Evolutionary conservation across 1,140 invertebrate species (phyloP), one percentile per base, ranked within the genome.

Genomic region (Acromyrmex charruanus): DNA sequence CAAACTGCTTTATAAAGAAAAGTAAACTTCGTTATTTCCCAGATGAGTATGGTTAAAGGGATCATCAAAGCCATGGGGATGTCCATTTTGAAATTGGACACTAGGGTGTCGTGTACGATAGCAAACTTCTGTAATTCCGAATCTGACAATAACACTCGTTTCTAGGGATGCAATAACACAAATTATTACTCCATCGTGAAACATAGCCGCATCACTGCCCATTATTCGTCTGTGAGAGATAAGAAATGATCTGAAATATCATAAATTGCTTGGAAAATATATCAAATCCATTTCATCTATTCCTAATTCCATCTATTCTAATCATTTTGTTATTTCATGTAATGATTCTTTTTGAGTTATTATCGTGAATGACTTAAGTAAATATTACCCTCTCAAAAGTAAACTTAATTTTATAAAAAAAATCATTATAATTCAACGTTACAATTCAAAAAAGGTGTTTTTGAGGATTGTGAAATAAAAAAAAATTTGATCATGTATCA

Each of bases 61-160:
- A 86, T 86, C 59, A 44, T 51, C 66, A 55, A 66, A 61, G 53
- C 44, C 14, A 4, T 51, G 7, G 66, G 9, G 14, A 39, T 80
- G 86, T 88, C 80, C 84, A 89, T 90, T 91, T 90, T 86, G 74
- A 89, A 89, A 92, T 91, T 91, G 90, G 91, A 66, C 92, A 90
- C 85, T 69, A 25, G 91, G 89, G 90, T 63, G 77, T 88, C 84
- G 84, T 87, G 74, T 61, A 3, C 61, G 55, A 66, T 72, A 75
- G 51, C 68, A 12, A 63, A 84, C 35, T 71, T 28, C 55, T 49
- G 51, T 49, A 21, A 25, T 25, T 28, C 3, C 61, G 66, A 85
- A 77, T 28, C 58, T 85, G 80, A 85, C 80, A 77, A 79, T 61
- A 59, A 25, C 87, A 86, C 44, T 49, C 51, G 49, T 59, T 72